Conservation (phyloP, 2,113 vertebrate genomes). For the Mustela lutreola region DNA sequence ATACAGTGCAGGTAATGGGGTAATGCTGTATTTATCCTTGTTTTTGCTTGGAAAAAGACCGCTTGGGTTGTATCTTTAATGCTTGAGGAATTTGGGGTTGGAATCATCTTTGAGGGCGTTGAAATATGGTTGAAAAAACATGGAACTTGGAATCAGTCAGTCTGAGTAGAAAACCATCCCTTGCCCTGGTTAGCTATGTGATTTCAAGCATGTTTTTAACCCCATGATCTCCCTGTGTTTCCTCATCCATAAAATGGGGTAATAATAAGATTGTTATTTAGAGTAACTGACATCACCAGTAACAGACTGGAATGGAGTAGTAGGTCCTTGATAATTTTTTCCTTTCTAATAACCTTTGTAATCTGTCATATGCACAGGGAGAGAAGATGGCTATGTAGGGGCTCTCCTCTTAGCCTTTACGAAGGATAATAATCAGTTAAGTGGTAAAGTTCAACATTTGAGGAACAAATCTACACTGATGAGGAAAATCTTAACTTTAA, state of each 20-base stretch:
- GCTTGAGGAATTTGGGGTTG: conserved; percentile 50
- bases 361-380: not conserved
- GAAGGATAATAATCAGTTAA: not conserved
- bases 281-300: not conserved
- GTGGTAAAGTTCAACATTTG: not conserved
- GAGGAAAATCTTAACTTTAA: conserved; percentile 16
- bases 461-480: not conserved
- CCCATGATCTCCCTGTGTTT: not conserved
- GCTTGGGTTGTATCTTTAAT: not conserved
- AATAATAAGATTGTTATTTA: not conserved
- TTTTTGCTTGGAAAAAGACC: not conserved
- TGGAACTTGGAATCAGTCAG: not conserved
- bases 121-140: not conserved
- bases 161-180: not conserved
- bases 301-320: not conserved
- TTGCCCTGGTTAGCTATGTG: not conserved
- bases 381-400: not conserved
- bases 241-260: not conserved
- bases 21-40: not conserved
- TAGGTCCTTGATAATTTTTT: not conserved
- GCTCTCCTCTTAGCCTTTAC: not conserved
- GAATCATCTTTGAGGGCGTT: not conserved
- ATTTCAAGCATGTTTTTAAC: not conserved
- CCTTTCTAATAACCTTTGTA: not conserved
- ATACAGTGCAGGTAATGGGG: not conserved